Conservation (phyloP, 2,113 vertebrate genomes). For the Indicator maculatus region DNA sequence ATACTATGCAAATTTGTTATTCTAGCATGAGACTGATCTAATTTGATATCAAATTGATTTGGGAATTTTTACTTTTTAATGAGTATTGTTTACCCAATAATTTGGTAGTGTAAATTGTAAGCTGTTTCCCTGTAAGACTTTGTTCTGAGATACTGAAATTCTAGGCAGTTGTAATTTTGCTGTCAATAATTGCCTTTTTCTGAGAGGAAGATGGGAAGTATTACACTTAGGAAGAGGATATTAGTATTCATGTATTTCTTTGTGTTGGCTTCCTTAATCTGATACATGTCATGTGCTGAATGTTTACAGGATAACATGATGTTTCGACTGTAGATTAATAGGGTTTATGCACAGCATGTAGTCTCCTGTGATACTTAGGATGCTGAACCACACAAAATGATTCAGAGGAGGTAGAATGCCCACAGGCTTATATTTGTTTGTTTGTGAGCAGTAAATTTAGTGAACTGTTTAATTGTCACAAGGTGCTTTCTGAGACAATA, state of each 20-base stretch:
- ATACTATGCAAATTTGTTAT: neutral
- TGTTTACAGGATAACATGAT: slow-evolving; percentile 1
- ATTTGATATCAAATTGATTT: neutral
- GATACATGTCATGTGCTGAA: neutral
- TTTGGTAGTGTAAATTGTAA: neutral
- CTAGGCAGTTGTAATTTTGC: slow-evolving; percentile 10
- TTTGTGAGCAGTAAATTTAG: slow-evolving; percentile 36
- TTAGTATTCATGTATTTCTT: slow-evolving; percentile 49
- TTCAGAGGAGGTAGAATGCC: slow-evolving; percentile 13
- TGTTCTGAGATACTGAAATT: neutral
- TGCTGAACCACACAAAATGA: slow-evolving; percentile 2
- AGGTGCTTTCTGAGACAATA: neutral
- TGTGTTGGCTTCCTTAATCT: slow-evolving; percentile 45
- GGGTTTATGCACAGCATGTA: slow-evolving; percentile 6
- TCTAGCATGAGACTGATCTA: neutral
- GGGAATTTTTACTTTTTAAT: neutral
- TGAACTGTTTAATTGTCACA: slow-evolving; percentile 17
- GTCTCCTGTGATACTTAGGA: slow-evolving; percentile 9
- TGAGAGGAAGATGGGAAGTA: slow-evolving; percentile 15
- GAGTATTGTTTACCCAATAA: neutral
- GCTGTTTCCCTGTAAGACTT: neutral
- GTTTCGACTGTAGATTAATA: slow-evolving; percentile 28
- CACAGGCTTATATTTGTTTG: neutral
- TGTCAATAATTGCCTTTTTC: neutral
- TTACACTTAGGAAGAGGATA: slow-evolving; percentile 27